Evolutionary conservation across 2,888 invertebrate genomes (phyloP), one percentile per base, ranked within the genome.

Genomic region (Spialia ferax): DNA sequence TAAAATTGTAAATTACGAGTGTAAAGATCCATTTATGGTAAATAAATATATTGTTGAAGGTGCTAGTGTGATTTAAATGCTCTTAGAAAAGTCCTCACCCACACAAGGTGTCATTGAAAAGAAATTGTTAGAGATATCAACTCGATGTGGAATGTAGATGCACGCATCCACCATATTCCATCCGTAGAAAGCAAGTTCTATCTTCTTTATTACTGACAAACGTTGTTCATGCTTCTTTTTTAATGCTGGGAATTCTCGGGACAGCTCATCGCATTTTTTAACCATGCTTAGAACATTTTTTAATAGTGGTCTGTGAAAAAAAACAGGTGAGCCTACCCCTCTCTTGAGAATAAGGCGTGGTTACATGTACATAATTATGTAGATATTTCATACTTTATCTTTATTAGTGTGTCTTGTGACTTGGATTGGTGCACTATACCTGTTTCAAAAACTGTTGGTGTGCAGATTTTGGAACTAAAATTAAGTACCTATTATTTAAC

Each of bases 51-150:
- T n/a, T 15, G 18, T 45, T 45, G 18, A 45, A 2, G 18, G 45
- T 5, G 13, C 8, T 18, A 15, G 1, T 13, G 18, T 42, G 1
- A 3, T 18, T 42, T 15, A 7, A 13, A 18, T 42, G 7, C 18
- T 15, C 8, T 42, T 42, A 7, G 42, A 42, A 15, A 42, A 50
- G 8, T 35, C 7, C 86, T 85, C 81, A 91, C 91, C 90, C 63
- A 86, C 84, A 70, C 91, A 92, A 32, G 82, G 86, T 0, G 83
- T 80, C 85, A 89, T 86, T 2, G 83, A 78, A 70, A 79, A 89
- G 67, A 70, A 73, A 66, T 79, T 80, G 67, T 84, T 81, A 1
- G 55, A 42, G 1, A 87, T 71, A 63, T 86, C 73, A 1, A 73
- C 64, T 1, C 90, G 80, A 59, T 82, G 73, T 1, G 90, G 91